Base-by-base conservation (phyloP, 2,797 vertebrate species). In the Anabacerthia variegaticeps region DNA sequence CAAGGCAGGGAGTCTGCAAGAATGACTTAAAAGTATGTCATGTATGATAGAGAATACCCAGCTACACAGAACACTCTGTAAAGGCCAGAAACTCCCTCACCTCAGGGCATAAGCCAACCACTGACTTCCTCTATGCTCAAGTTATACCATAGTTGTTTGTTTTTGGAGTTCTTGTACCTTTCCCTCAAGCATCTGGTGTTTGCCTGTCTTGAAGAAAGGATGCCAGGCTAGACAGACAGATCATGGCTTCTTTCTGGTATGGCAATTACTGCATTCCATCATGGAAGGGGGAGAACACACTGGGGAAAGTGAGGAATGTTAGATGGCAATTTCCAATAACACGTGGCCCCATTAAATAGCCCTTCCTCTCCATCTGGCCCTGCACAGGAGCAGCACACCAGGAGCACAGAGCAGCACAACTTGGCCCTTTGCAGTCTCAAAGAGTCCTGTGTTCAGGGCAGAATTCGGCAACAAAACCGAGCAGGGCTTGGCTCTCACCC, bases 261-360 rank as follows among this genome's bases (percentile, higher is more conserved):
- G 90, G 95, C 96, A 96, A 92, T 96, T 97, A 96, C 71, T 90
- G 71, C 93, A 94, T 97, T 96, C 96, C 96, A 95, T 39, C 56
- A 81, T 94, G 81, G 43, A 92, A 94, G 88, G 92, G 86, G 83
- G 84, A 95, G 92, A 95, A 80, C 88, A 92, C 91, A 72, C 92
- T 89, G 75, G 93, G 95, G 88, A 95, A 95, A 91, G 77, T 1
- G 0, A 95, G 65, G 90, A 96, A 95, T 95, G 92, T 85, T 94
- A 88, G 77, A 89, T 91, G 92, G 84, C 92, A 92, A 94, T 88
- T 95, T 96, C 93, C 88, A 95, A 7, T 89, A 94, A 96, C 92
- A 89, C 88, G 82, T 11, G 3, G 69, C 52, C 59, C 77, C 14
- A 9, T 83, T 85, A 91, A 94, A 91, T 28, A 77, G 92, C 92